Conservation (phyloP, 2,797 vertebrate species). For the Acanthurus lineatus region DNA sequence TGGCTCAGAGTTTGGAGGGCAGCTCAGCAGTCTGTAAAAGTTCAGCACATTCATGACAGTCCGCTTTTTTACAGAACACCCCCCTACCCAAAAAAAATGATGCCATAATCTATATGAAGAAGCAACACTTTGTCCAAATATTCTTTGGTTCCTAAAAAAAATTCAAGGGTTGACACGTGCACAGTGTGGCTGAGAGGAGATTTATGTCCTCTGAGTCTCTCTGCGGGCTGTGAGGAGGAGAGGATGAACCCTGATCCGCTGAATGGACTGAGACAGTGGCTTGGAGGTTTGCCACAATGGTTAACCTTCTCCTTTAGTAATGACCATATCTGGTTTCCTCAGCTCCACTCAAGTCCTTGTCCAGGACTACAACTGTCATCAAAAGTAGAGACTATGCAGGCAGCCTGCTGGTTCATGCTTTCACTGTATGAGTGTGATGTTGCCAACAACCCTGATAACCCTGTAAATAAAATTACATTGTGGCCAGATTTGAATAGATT, state of each 20-base stretch:
- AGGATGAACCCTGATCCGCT: constrained; percentile 64
- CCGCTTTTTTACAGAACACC: not conserved
- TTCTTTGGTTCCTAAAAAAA: constrained; percentile 9
- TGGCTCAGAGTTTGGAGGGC: not conserved
- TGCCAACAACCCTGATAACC: constrained; percentile 58
- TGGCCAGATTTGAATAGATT: constrained; percentile 63
- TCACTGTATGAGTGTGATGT: constrained; percentile 6
- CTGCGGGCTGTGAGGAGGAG: constrained; percentile 63
- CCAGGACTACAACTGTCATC: constrained; percentile 58
- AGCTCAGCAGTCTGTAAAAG: constrained; percentile 1
- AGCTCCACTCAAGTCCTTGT: constrained; percentile 57
- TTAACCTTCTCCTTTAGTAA: constrained; percentile 80
- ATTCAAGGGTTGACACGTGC: constrained; percentile 48
- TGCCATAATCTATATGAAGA: constrained; percentile 18
- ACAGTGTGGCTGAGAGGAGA: constrained; percentile 61
- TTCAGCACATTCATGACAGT: not conserved
- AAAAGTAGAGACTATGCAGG: constrained; percentile 41
- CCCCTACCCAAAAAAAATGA: constrained; percentile 22
- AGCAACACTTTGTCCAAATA: constrained; percentile 27
- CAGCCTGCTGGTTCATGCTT: constrained; percentile 45
- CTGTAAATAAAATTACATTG: constrained; percentile 41
- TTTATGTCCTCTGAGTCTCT: constrained; percentile 53
- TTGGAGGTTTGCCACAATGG: constrained; percentile 84
- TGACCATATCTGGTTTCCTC: constrained; percentile 83
- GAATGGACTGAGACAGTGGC: constrained; percentile 81